Base-by-base conservation (phyloP, 2,113 vertebrate genomes). In the Aleadryas rufinucha region DNA sequence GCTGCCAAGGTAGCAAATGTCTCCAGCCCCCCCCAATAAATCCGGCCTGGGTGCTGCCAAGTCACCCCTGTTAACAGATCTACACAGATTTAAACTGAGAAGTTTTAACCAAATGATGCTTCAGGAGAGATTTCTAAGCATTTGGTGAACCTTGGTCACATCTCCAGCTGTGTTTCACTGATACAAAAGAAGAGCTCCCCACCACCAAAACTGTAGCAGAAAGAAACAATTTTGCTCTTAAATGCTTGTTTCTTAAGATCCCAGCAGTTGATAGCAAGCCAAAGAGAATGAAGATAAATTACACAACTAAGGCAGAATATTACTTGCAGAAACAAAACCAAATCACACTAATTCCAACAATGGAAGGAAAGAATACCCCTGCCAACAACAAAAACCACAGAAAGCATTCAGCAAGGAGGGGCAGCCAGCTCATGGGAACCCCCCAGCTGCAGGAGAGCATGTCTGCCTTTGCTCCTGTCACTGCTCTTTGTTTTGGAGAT, bases 221-320 rank as follows among this genome's bases (percentile, higher is more conserved):
- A 77, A 77, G 35, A 84, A 96, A 82, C 37, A 42, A 37, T 87
- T 96, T 78, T 90, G 53, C 80, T 92, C 80, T 50, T 69, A 94
- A 92, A 49, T 33, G 77, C 44, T 94, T 84, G 80, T 69, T 94
- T 87, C 82, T 90, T 71, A 78, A 31, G 37, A 89, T 78, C 89
- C 56, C 86, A 69, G 81, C 61, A 84, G 53, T 4, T 72, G 88
- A 71, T 12, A 93, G 61, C 30, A 82, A 89, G 89, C 68, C 53
- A 53, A 71, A 86, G 27, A 79, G 53, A 81, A 86, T 5, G n/a
- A 63, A 3, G 3, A 89, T 57, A 76, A 92, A 89, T 93, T 57
- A 78, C 44, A 53, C 49, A 64, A 56, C 77, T 66, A 60, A 6
- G 4, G 52, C 69, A 90, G 66, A 92, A 27, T 90, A 88, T 66